phyloP scores from a whole-genome alignment of 2,888 invertebrate genomes.

The Pristionchus maxplancki region DNA sequence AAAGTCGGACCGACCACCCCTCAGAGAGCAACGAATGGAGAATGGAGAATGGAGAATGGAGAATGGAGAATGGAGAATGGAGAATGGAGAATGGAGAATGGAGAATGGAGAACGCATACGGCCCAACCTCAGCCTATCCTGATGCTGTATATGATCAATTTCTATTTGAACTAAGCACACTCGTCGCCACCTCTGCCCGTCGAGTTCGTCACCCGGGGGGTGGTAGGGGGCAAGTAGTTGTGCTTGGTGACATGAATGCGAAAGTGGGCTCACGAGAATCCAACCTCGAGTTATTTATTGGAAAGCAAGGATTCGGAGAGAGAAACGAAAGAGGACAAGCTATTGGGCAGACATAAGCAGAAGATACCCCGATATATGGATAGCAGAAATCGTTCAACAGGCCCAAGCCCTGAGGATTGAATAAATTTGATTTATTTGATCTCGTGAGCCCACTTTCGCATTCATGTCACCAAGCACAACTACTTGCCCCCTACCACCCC shows the following conservation, averaged over 20 bases:
- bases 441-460: background rate
- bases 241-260: constrained; percentile 1
- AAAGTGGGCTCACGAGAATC: background rate
- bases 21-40: background rate
- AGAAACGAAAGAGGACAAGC: background rate
- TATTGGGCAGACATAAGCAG: background rate
- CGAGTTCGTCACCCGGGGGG: constrained; percentile 29
- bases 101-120: too few relatives aligned
- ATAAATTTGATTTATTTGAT: background rate
- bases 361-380: background rate
- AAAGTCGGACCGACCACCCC: background rate
- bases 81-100: too few relatives aligned
- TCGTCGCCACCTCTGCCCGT: background rate
- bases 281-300: background rate
- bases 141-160: background rate
- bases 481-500: background rate
- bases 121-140: background rate
- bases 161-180: background rate
- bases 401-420: background rate
- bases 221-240: background rate
- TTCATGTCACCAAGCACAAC: background rate
- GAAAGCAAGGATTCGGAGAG: background rate
- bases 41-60: too few relatives aligned
- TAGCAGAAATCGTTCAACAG: background rate
- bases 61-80: too few relatives aligned